These are phyloP conservation scores for Aleiodes sp. DNA, from an alignment of 1,140 invertebrate species.

Conservation along the genomic window DNA sequence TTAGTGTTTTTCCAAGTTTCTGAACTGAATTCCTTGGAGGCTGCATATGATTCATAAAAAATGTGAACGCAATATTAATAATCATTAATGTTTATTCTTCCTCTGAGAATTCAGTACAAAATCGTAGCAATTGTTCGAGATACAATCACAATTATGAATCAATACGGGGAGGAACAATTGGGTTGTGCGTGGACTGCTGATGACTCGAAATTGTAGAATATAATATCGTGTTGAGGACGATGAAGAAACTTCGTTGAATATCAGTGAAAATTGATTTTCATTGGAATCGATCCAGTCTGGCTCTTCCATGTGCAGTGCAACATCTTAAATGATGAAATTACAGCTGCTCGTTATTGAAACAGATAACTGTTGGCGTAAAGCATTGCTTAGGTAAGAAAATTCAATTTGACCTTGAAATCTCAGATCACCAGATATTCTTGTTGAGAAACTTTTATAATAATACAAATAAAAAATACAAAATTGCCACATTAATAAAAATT, in stretches of 20 bases:
- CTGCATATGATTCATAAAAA: too few relatives aligned
- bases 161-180: background rate
- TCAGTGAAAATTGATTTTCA: background rate
- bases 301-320: conserved; percentile 42
- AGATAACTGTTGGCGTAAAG: conserved; percentile 61
- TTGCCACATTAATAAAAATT: too few relatives aligned
- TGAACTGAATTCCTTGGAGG: too few relatives aligned
- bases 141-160: background rate
- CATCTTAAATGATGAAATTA: conserved; percentile 61
- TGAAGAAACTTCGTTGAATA: too few relatives aligned
- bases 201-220: background rate
- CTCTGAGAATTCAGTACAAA: conserved; percentile 21
- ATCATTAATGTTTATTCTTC: too few relatives aligned
- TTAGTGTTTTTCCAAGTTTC: too few relatives aligned
- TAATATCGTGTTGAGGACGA: background rate
- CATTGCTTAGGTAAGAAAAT: conserved; percentile 55
- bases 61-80: too few relatives aligned
- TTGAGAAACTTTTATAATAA: too few relatives aligned
- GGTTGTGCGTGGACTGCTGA: background rate
- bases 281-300: background rate
- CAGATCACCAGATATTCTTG: background rate
- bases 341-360: conserved; percentile 61
- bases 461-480: too few relatives aligned
- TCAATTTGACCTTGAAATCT: too few relatives aligned
- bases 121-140: background rate